phyloP scores from a whole-genome alignment of 2,888 invertebrate species.

The Nephrotoma flavescens region DNA sequence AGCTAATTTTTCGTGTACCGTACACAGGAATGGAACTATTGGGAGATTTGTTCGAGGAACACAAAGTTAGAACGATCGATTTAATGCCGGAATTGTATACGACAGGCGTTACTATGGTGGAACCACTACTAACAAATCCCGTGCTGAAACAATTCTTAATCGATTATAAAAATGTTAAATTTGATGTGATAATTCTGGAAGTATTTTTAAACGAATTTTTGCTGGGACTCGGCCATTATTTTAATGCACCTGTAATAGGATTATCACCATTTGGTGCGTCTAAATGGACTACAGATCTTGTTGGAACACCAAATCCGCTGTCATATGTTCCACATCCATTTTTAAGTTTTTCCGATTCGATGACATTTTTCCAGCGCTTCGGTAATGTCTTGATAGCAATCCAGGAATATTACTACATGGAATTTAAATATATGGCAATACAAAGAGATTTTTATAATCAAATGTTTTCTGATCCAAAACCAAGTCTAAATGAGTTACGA shows the following conservation, averaged over 20 bases:
- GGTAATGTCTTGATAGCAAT: not conserved
- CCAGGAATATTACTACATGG: constrained; percentile 16
- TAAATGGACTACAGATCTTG: constrained; percentile 12
- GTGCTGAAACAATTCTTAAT: not conserved
- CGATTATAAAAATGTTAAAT: constrained; percentile 19
- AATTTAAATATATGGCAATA: constrained; percentile 21
- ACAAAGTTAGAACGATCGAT: not conserved
- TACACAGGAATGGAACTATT: not conserved
- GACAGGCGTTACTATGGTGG: not conserved
- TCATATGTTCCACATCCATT: constrained; percentile 25
- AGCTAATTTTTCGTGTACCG: not conserved
- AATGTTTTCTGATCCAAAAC: constrained; percentile 21
- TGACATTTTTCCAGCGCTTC: constrained; percentile 25
- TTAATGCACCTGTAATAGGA: constrained; percentile 18
- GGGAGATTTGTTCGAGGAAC: not conserved
- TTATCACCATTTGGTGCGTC: constrained; percentile 17
- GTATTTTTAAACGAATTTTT: constrained; percentile 28
- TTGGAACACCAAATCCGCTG: constrained; percentile 23
- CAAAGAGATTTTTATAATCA: constrained; percentile 21
- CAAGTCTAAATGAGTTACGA: constrained; percentile 17
- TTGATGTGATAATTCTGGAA: constrained; percentile 29
- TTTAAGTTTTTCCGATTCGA: constrained; percentile 23
- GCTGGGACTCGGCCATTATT: constrained; percentile 17
- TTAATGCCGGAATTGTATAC: not conserved
- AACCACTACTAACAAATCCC: not conserved